Evolutionary conservation across 2,797 vertebrate species (phyloP), one percentile per base, ranked within the genome.

Genomic region (Acipenser ruthenus): DNA sequence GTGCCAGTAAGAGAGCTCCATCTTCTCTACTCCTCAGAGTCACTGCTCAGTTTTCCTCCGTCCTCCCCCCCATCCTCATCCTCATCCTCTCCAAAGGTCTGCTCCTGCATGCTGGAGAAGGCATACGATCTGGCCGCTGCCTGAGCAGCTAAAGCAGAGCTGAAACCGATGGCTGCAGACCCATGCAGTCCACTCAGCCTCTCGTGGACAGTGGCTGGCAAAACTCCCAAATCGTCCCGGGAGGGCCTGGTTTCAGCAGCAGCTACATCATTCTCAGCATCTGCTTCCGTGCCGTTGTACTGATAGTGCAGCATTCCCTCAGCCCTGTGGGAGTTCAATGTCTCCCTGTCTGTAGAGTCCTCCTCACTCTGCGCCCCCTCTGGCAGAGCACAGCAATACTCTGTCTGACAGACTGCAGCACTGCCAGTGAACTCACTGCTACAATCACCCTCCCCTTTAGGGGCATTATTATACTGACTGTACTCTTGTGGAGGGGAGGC

Each of bases 91-190:
- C 90, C 95, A 63, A 97, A 99, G 68, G 91, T 99, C 86, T 95
- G 93, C 80, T 98, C 96, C 80, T 92, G 87, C 89, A 95, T 90
- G 77, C 82, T 78, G 77, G 91, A 80, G 78, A 96, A 94, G 49
- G 91, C 78, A 49, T 95, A 91, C 1, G 97, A 99, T 64, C 86
- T 90, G 8, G 94, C 93, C 47, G 92, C 96, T 73, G 90, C 96
- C 83, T 98, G 93, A 60, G 93, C 90, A 6, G 97, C 97, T n/a
- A 99, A 80, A 64, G 92, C 86, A 12, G 95, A 93, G 69, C 92
- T 89, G 77, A 99, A 93, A 82, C 88, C 91, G 72, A 97, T 86
- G n/a, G 90, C 83, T 58, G 91, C 83, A 0, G 92, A 83, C 77
- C 89, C 85, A 60, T 94, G 96, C 58, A 95, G 84, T 75, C 67